Base-by-base conservation (phyloP, 2,113 vertebrate genomes). In the Falcunculus frontatus region DNA sequence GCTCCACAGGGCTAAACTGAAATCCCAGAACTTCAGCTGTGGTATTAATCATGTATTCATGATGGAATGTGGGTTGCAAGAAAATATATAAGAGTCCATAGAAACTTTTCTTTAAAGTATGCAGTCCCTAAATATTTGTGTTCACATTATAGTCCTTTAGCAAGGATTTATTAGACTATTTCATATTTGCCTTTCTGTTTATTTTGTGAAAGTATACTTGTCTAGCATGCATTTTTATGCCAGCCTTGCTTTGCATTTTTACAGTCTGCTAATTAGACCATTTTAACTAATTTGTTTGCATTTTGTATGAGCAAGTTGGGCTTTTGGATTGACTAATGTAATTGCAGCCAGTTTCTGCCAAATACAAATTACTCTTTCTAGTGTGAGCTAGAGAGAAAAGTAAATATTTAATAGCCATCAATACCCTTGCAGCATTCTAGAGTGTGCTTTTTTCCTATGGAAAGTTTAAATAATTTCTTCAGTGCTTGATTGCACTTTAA, bases 251-350 rank as follows among this genome's bases (percentile, higher is more conserved):
- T 98, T 98, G 98, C 97, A 97, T 98, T 98, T 98, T 98, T 98
- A 98, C 97, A 98, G 97, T 98, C 97, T 98, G 97, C 97, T 98
- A 98, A 98, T 98, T 98, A 98, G 97, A 98, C 97, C 98, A 98
- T 98, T 98, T 98, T 98, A 98, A 98, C 98, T 98, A 98, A 98
- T 98, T 98, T 98, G 98, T 98, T 98, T 98, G 98, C 98, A 98
- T 98, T 98, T 98, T 98, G 98, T 98, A 98, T 98, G 98, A 98
- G 98, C 98, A 98, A 98, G 98, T 98, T 98, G 97, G 97, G 97
- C 97, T 98, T 98, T 98, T 98, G 98, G 98, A 98, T 98, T 98
- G 98, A 98, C 98, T 98, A 98, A 98, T 98, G 98, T 98, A 98
- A 98, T 98, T 98, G 98, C 98, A 98, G 97, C 97, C 97, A 97